Conservation (phyloP, 2,113 vertebrate genomes). For the Cryptotis parvus region DNA sequence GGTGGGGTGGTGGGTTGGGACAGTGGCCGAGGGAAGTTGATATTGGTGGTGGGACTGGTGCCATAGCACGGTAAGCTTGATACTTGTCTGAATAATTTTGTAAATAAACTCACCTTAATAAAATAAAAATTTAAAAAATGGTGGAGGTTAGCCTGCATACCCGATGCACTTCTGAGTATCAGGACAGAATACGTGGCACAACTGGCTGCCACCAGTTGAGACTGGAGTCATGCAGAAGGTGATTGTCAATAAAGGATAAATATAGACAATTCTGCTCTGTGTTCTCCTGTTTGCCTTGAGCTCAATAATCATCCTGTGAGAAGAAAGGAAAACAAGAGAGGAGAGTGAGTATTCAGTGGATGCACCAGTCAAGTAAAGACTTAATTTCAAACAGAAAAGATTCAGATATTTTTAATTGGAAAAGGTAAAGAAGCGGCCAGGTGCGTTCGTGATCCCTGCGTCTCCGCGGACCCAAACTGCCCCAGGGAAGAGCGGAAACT, state of each 20-base stretch:
- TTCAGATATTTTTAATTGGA: background rate
- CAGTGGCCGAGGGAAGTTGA: no score
- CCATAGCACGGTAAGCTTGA: no score
- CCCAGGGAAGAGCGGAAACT: no score
- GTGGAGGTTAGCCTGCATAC: background rate
- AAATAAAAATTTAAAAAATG: no score
- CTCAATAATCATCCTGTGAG: background rate
- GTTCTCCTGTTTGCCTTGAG: background rate
- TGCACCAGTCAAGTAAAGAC: background rate
- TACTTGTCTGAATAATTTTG: no score
- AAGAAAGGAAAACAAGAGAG: background rate
- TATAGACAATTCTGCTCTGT: background rate
- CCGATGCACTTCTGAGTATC: rapidly evolving
- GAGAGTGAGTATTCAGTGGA: background rate
- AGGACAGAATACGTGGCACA: background rate
- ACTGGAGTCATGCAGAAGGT: background rate
- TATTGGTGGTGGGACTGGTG: no score
- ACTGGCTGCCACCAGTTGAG: background rate
- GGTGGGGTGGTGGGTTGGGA: no score
- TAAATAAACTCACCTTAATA: no score
- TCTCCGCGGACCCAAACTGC: no score
- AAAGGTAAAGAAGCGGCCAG: no score
- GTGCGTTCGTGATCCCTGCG: no score
- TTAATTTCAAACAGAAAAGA: background rate
- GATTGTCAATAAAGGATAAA: background rate